phyloP scores from a whole-genome alignment of 1,140 invertebrate genomes.

The Bombus sylvicola region DNA sequence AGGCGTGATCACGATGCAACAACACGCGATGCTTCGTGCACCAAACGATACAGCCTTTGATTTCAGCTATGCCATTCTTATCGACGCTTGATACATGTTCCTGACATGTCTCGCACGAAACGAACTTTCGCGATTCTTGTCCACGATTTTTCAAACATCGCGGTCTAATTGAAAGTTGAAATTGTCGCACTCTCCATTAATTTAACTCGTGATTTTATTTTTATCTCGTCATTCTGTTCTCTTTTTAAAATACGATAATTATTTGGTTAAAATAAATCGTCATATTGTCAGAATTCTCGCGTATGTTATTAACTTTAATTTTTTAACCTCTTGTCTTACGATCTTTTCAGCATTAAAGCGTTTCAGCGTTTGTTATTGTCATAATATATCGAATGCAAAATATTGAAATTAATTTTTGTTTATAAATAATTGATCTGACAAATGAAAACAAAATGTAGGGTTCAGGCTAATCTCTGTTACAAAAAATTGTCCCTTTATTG shows the following conservation, averaged over 20 bases:
- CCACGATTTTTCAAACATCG: slow-evolving; percentile 8
- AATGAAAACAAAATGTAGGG: background rate
- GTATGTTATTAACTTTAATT: too few relatives aligned
- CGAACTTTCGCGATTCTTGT: slow-evolving; percentile 31
- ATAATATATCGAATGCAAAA: background rate
- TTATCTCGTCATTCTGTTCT: too few relatives aligned
- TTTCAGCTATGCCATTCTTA: slow-evolving; percentile 37
- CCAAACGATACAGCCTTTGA: slow-evolving; percentile 46
- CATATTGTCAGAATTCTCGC: too few relatives aligned
- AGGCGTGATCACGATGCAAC: slow-evolving; percentile 48
- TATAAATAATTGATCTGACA: background rate
- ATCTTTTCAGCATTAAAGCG: too few relatives aligned
- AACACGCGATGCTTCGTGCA: slow-evolving; percentile 57
- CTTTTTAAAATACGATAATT: too few relatives aligned
- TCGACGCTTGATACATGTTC: slow-evolving; percentile 49
- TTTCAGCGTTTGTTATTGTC: too few relatives aligned
- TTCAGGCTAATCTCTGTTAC: too few relatives aligned
- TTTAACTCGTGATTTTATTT: background rate
- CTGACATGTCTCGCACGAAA: slow-evolving; percentile 44
- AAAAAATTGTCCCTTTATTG: background rate
- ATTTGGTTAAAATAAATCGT: background rate
- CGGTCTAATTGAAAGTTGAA: slow-evolving; percentile 35
- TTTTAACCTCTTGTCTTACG: too few relatives aligned
- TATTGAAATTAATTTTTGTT: background rate
- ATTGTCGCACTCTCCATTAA: background rate